Conservation (phyloP, 2,888 invertebrate species). For the Epsilonema sp. region DNA sequence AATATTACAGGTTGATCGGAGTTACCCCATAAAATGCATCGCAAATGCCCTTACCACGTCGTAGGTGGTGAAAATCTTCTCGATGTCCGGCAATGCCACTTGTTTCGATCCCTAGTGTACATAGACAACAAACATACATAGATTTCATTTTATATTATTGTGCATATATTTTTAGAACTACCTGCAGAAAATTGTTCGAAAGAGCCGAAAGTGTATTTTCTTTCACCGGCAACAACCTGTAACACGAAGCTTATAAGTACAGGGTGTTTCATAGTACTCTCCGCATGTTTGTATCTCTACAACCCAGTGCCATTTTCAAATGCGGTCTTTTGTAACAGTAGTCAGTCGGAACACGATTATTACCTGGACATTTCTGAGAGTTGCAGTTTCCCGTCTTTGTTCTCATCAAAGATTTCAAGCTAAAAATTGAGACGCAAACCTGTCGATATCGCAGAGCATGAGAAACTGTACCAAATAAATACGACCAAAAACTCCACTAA, state of each 20-base stretch:
- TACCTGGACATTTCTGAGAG: conserved; percentile 89
- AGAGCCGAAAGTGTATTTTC: conserved; percentile 82
- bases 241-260: too few species aligned
- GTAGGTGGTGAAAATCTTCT: conserved; percentile 71
- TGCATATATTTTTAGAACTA: too few species aligned
- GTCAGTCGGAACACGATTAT: too few species aligned
- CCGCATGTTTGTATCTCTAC: too few species aligned
- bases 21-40: too few species aligned
- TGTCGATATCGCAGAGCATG: too few species aligned
- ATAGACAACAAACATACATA: not conserved
- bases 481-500: too few species aligned
- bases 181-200: conserved; percentile 43
- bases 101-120: conserved; percentile 57
- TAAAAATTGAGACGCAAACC: too few species aligned
- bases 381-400: conserved; percentile 76
- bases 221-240: conserved; percentile 72
- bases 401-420: conserved; percentile 80
- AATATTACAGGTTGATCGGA: not conserved
- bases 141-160: not conserved
- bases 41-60: conserved; percentile 68
- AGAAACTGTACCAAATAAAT: too few species aligned
- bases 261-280: too few species aligned
- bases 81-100: conserved; percentile 72
- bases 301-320: too few species aligned
- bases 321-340: too few species aligned